These are phyloP conservation scores for Cassiopea andromeda DNA, from an alignment of 30 jellyfish, hydroid and myxozoan species.

Conservation along the genomic window DNA sequence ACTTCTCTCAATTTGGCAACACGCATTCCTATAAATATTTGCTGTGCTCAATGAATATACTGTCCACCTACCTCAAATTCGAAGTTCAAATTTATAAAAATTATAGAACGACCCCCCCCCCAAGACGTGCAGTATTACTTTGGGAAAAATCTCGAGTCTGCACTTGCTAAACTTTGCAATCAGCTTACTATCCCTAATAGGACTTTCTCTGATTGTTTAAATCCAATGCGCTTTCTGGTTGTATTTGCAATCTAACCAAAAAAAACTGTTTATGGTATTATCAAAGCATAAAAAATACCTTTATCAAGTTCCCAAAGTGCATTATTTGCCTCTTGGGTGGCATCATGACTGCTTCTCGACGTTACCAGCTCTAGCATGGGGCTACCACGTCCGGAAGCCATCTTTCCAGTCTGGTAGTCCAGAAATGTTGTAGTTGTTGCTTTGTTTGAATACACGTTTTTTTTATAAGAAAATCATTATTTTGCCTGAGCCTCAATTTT, in stretches of 20 bases:
- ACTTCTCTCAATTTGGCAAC: too few species aligned
- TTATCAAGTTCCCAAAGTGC: slow-evolving; percentile 96
- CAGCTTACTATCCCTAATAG: not conserved
- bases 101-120: too few species aligned
- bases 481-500: too few species aligned
- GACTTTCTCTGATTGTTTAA: too few species aligned
- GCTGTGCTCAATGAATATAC: too few species aligned
- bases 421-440: not conserved
- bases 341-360: slow-evolving; percentile 59
- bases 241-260: too few species aligned
- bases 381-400: slow-evolving; percentile 67
- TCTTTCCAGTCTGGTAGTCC: not conserved
- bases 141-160: not conserved
- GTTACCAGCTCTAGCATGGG: slow-evolving; percentile 66
- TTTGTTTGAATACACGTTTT: not conserved
- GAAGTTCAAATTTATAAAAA: too few species aligned
- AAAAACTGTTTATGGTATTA: too few species aligned
- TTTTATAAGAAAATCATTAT: too few species aligned
- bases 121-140: not conserved
- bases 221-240: too few species aligned
- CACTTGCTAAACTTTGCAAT: not conserved
- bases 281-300: slow-evolving; percentile 42
- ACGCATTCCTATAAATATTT: too few species aligned
- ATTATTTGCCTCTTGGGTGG: slow-evolving; percentile 87
- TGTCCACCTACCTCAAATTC: too few species aligned